Percentiles rank a stretch among this genome's conserved stretches.
These are phyloP conservation scores for Hiodon tergisus DNA, from an alignment of 2,113 vertebrate genomes.

Conservation along the genomic window DNA sequence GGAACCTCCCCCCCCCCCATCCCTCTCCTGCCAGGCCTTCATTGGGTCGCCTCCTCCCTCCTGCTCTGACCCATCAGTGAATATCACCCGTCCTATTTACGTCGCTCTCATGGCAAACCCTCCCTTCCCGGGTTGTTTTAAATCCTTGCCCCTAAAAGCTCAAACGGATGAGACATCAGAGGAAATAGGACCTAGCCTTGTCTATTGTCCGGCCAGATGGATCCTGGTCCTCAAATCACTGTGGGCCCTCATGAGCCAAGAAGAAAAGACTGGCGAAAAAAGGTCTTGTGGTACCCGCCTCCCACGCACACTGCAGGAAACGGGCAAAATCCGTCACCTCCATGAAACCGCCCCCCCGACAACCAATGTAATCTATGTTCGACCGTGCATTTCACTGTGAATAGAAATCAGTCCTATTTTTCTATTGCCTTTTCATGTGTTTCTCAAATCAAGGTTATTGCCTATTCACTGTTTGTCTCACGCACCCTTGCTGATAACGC, in stretches of 20 bases:
- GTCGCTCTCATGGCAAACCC: neutral
- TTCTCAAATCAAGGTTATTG: neutral
- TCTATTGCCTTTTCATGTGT: neutral
- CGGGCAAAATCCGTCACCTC: neutral
- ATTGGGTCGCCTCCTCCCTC: neutral
- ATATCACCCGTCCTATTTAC: neutral
- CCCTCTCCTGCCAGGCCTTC: too few relatives aligned
- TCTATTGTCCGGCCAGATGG: neutral
- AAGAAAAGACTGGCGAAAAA: neutral
- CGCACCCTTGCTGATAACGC: too few relatives aligned
- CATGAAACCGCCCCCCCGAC: neutral
- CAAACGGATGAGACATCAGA: neutral
- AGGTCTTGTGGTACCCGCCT: neutral
- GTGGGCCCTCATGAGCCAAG: neutral
- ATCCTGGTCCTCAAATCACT: neutral
- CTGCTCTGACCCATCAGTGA: neutral
- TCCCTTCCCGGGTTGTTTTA: neutral
- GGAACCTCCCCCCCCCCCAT: neutral
- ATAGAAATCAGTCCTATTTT: neutral
- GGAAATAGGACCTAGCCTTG: neutral
- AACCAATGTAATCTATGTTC: neutral
- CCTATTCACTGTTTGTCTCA: neutral
- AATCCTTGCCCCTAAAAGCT: conserved; percentile 8
- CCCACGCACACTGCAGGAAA: neutral
- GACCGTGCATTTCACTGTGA: neutral